These are phyloP conservation scores for Caretta caretta DNA, from an alignment of 2,113 vertebrate genomes.

Conservation along the genomic window DNA sequence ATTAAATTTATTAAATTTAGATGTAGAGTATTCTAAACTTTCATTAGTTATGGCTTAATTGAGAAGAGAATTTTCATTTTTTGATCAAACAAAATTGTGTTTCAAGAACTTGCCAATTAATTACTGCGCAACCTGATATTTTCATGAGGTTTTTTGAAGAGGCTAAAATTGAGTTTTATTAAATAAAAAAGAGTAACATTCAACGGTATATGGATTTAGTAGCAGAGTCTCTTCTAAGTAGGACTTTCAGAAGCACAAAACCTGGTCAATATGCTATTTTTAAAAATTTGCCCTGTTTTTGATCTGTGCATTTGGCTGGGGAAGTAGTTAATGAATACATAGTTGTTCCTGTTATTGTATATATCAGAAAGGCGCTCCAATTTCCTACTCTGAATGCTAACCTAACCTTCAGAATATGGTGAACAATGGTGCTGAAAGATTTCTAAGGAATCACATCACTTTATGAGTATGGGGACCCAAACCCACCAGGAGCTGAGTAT, in stretches of 20 bases:
- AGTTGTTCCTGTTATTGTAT: background rate
- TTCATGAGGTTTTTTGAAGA: conserved; percentile 59
- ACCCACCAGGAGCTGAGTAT: background rate
- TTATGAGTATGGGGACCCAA: background rate
- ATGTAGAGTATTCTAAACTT: conserved; percentile 46
- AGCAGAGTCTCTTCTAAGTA: conserved; percentile 11
- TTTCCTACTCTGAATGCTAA: rapidly evolving
- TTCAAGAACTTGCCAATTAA: conserved; percentile 71
- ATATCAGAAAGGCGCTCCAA: background rate
- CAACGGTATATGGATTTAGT: conserved; percentile 7
- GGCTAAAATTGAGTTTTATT: conserved; percentile 47
- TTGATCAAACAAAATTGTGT: conserved; percentile 58
- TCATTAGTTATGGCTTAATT: conserved; percentile 49
- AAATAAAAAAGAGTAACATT: conserved; percentile 50
- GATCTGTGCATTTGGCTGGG: background rate
- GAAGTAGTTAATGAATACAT: background rate
- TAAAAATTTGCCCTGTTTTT: background rate
- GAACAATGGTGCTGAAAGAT: background rate
- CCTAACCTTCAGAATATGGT: background rate
- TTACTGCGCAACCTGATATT: conserved; percentile 44
- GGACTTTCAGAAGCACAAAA: conserved; percentile 24
- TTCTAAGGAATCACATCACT: background rate
- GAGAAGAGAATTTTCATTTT: conserved; percentile 63
- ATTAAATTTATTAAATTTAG: conserved; percentile 51
- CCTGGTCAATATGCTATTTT: background rate